phyloP scores from a whole-genome alignment of 2,113 vertebrate genomes.

The Marmota monax region DNA sequence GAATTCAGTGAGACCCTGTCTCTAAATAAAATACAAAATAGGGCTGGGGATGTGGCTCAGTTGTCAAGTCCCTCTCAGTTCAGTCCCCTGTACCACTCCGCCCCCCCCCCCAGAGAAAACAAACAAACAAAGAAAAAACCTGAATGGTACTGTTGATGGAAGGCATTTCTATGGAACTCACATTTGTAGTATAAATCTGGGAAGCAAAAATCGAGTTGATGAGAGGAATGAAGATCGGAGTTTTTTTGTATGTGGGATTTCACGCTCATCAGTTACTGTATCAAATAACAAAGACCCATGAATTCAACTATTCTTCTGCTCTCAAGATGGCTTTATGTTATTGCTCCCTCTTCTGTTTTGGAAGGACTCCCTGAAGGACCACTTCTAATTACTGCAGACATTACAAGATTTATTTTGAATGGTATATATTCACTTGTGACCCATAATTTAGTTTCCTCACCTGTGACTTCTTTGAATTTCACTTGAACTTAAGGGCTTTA shows the following conservation, averaged over 20 bases:
- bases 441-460: conserved; percentile 77
- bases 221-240: not conserved
- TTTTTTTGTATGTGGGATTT: not conserved
- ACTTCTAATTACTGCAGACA: conserved; percentile 72
- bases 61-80: too few relatives aligned
- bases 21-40: too few relatives aligned
- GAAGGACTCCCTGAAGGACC: conserved; percentile 54
- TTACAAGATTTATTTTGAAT: conserved; percentile 67
- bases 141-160: not conserved
- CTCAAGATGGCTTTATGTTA: conserved; percentile 47
- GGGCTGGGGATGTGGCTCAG: too few relatives aligned
- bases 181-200: not conserved
- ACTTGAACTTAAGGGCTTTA: conserved; percentile 81
- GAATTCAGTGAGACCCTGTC: too few relatives aligned
- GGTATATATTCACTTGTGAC: conserved; percentile 63
- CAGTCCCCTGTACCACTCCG: too few relatives aligned
- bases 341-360: conserved; percentile 45
- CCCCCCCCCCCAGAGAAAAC: too few relatives aligned
- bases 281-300: conserved; percentile 30
- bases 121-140: too few relatives aligned
- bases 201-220: not conserved
- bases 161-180: not conserved
- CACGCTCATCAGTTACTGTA: not conserved
- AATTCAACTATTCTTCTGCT: conserved; percentile 41
- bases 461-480: conserved; percentile 76